Conservation (phyloP, 2,113 vertebrate genomes). For the Dissostichus mawsoni region DNA sequence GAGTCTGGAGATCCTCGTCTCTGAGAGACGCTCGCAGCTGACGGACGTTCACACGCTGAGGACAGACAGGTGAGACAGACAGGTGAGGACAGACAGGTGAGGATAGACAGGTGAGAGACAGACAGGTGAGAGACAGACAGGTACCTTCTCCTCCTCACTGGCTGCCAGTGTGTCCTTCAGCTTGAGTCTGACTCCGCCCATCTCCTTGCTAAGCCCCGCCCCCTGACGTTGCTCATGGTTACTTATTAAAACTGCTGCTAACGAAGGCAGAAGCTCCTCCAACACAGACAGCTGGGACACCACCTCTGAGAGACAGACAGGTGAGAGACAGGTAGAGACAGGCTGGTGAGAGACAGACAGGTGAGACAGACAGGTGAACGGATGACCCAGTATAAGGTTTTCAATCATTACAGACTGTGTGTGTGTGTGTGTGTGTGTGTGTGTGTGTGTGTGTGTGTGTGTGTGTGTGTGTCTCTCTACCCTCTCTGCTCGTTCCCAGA, state of each 20-base stretch:
- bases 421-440: background rate
- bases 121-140: background rate
- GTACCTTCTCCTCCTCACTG: conserved; percentile 63
- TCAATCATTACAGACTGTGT: too few species aligned
- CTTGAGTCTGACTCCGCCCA: conserved; percentile 36
- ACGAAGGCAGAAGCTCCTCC: conserved; percentile 29
- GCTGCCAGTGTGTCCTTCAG: conserved; percentile 37
- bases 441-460: background rate
- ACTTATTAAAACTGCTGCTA: conserved; percentile 46
- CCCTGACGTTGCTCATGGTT: conserved; percentile 41
- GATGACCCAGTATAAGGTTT: too few species aligned
- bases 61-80: background rate
- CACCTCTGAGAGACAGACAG: conserved; percentile 55
- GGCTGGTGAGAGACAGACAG: background rate
- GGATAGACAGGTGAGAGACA: background rate
- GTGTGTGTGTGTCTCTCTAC: conserved; percentile 31
- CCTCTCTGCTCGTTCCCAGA: conserved; percentile 54
- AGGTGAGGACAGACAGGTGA: background rate
- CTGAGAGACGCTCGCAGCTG: conserved; percentile 47
- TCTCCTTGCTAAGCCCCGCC: conserved; percentile 33
- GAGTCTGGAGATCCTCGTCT: conserved; percentile 2
- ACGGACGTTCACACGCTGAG: conserved; percentile 32
- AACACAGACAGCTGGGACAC: conserved; percentile 45
- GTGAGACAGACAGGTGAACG: background rate
- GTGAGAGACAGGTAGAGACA: background rate